Conservation (phyloP, 92 coral and sea anemone genomes). For the Chrysogorgia sp. region DNA sequence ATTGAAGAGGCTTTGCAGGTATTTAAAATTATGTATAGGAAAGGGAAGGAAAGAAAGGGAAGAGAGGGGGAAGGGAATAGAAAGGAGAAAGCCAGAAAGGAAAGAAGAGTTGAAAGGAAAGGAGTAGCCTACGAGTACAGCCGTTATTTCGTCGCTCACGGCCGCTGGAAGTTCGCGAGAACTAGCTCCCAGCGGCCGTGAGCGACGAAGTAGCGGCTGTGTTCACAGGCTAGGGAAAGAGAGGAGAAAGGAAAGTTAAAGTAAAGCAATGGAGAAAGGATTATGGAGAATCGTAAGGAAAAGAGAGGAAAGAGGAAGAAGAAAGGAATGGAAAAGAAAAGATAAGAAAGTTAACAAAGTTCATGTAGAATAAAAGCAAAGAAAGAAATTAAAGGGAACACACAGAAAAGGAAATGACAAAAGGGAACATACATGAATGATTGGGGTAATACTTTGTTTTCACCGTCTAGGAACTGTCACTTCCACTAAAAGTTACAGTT, state of each 20-base stretch:
- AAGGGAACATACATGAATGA: background rate
- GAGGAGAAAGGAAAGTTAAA: background rate
- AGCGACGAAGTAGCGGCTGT: background rate
- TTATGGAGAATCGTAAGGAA: background rate
- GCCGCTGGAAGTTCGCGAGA: too few relatives aligned
- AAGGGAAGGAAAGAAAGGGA: too few relatives aligned
- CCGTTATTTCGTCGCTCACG: too few relatives aligned
- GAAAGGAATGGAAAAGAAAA: background rate
- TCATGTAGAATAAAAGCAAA: background rate
- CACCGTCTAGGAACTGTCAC: constrained; percentile 47
- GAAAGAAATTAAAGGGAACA: background rate
- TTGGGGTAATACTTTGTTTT: background rate
- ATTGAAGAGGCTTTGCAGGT: background rate
- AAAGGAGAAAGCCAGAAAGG: background rate
- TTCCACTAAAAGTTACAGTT: constrained; percentile 65
- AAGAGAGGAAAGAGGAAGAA: background rate
- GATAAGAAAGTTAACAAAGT: too few relatives aligned
- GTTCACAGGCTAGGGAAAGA: background rate
- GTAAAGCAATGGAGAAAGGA: background rate
- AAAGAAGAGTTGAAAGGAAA: background rate
- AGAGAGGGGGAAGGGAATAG: background rate
- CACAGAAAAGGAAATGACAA: background rate
- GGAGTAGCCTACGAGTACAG: background rate
- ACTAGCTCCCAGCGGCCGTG: too few relatives aligned
- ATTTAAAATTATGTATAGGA: background rate